Percentiles rank a stretch among this genome's conserved stretches.
phyloP scores from a whole-genome alignment of 2,888 invertebrate species.

The Ceraclea dissimilis region DNA sequence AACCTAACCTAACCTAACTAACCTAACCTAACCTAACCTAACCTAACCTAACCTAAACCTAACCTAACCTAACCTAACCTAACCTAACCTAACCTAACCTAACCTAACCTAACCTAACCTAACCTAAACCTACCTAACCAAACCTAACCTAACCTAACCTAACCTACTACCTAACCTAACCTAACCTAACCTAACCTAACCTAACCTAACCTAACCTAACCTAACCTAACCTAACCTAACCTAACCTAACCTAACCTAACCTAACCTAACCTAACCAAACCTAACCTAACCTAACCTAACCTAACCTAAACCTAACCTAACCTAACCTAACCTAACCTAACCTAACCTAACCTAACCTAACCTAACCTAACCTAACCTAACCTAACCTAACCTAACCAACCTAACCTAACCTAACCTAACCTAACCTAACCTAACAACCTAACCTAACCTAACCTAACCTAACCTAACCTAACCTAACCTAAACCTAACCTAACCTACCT shows the following conservation, averaged over 20 bases:
- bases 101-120: slow-evolving; percentile 26
- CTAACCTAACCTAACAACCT: slow-evolving; percentile 22
- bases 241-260: slow-evolving; percentile 25
- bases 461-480: not conserved
- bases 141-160: too few species aligned
- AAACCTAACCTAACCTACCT: too few species aligned
- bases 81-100: slow-evolving; percentile 5
- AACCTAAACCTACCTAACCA: slow-evolving; percentile 24
- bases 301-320: slow-evolving; percentile 19
- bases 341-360: too few species aligned
- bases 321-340: too few species aligned
- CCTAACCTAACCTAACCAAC: slow-evolving; percentile 11
- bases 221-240: slow-evolving; percentile 26
- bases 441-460: slow-evolving; percentile 21
- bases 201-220: slow-evolving; percentile 27
- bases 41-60: too few species aligned
- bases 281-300: slow-evolving; percentile 24
- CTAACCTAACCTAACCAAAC: slow-evolving; percentile 22
- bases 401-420: not conserved
- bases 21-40: too few species aligned
- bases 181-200: too few species aligned
- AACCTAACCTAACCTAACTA: slow-evolving; percentile 5
- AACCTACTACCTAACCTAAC: slow-evolving; percentile 22
- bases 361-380: too few species aligned
- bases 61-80: slow-evolving; percentile 5